Base-by-base conservation (phyloP, 1,140 invertebrate genomes). In the Sinonovacula constricta region DNA sequence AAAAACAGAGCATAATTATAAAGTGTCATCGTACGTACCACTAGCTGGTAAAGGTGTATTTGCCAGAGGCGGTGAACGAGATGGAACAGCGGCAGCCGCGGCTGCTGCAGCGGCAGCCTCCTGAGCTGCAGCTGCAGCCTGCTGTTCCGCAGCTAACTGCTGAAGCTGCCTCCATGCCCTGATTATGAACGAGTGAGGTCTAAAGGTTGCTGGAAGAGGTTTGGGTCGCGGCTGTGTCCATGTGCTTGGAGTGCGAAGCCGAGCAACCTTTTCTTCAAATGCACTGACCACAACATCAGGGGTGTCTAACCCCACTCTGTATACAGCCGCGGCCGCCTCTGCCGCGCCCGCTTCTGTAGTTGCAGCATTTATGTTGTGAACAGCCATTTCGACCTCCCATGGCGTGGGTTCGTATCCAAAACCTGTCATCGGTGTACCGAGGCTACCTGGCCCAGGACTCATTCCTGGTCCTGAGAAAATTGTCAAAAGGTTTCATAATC, bases 261-360 rank as follows among this genome's bases (percentile, higher is more conserved):
- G 18, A n/a, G 71, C 71, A 14, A 75, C 60, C 34, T 75, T 63
- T 28, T 75, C 71, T 63, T 75, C 71, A 57, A 75, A 65, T 0
- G 62, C 71, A 56, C 53, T 66, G 4, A 75, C 60, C n/a, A 75
- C 71, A 15, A 33, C 62, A 66, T 75, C 71, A 5, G 71, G 49
- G 12, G 62, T 12, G 33, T 75, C 71, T 0, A 75, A 34, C 0
- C 45, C 36, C 39, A 75, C 30, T 22, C 71, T 75, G 51, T 75
- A 75, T 5, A 75, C 71, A 15, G 60, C 60, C 4, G 71, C 71
- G 12, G 71, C 71, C 1, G 71, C 71, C 33, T 65, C 57, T 0
- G 71, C 71, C 7, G 71, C 71, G 15, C 7, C 71, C 7, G 71
- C 60, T 26, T 75, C 71, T 0, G 71, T 75, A 24, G 26, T 75